Base-by-base conservation (phyloP, 2,113 vertebrate genomes). In the Echinops telfairi region DNA sequence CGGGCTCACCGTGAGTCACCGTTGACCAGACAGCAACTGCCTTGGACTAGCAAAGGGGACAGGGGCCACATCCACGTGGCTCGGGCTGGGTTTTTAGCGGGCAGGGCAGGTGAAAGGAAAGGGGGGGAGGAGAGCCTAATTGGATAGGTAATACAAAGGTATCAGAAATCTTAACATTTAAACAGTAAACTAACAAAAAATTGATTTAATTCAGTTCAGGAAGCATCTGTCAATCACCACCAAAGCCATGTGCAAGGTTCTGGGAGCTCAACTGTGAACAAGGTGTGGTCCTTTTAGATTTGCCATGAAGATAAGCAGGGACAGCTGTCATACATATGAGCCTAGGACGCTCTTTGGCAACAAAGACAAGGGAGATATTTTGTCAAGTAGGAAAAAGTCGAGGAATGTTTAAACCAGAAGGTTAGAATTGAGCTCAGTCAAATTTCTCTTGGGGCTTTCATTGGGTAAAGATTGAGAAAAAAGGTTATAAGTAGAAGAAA, bases 291-390 rank as follows among this genome's bases (percentile, higher is more conserved):
- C 58, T 43, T 88, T 92, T 75, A 83, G 88, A 93, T 94, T 96
- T 94, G 79, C 87, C 70, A 84, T 89, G 64, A 91, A 75, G 85
- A 94, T 94, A 94, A 95, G 70, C 38, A 80, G 79, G 89, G 95
- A 82, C 70, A 82, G 87, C 60, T 87, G 2, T 53, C 76, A 70
- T 68, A 47, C 29, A 57, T 27, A 19, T 38, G 53, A 94, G 89
- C 89, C 89, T 94, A 86, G 90, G 77, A 89, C 92, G 91, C 82
- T 91, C 40, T 89, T 94, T 94, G 92, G 62, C 90, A 92, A 75
- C 60, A 66, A 64, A 89, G 83, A 88, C 73, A 90, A 91, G 92
- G 62, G 85, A 92, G 91, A 91, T 29, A 17, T 89, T 91, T 87
- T 94, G 88, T 95, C 83, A 83, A 89, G 57, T 53, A 53, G 47